Base-by-base conservation (phyloP, 2,888 invertebrate species). In the Cistogaster globosa region DNA sequence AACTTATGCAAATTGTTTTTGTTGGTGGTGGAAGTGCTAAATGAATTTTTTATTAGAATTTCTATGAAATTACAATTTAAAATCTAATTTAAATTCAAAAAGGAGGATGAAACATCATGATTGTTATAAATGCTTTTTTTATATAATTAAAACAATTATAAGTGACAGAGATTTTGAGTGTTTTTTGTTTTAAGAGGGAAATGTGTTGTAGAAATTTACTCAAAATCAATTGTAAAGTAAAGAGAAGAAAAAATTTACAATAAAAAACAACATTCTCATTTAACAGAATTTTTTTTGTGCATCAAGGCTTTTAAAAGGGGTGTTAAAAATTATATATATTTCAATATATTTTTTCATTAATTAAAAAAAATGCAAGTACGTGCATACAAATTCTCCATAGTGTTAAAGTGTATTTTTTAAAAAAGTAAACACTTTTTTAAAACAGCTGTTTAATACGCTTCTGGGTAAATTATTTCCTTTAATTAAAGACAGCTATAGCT, bases 71-170 rank as follows among this genome's bases (percentile, higher is more conserved):
- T 63, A 32, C 36, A 20, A n/a, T 45, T 48, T 12, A 65, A 63
- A 26, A 42, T 32, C 36, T 36, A 71, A 80, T 80, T 80, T 48
- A 76, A 60, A 80, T 84, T 69, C 72, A 83, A n/a, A 79, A 71
- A 69, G 83, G 78, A 83, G 75, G 83, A 83, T 83, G 83, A 55
- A 51, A 48, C 63, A 65, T 58, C 48, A 65, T 67, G 26, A 80
- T 72, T 72, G 18, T 58, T 72, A 26, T 71, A 57, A 79, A 38
- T 57, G 71, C 32, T 42, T 45, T 22, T 48, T 32, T 71, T 55
- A 55, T 57, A 57, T 48, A 32, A 60, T 36, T 45, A 2, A 53
- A 65, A 4, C 45, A 20, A 65, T 51, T n/a, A 38, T 16, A 53
- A 62, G 3, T 72, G 11, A 51, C 16, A 72, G 20, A 16, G 22